phyloP scores from a whole-genome alignment of 2,797 vertebrate genomes.

The Adrianichthys oophorus region DNA sequence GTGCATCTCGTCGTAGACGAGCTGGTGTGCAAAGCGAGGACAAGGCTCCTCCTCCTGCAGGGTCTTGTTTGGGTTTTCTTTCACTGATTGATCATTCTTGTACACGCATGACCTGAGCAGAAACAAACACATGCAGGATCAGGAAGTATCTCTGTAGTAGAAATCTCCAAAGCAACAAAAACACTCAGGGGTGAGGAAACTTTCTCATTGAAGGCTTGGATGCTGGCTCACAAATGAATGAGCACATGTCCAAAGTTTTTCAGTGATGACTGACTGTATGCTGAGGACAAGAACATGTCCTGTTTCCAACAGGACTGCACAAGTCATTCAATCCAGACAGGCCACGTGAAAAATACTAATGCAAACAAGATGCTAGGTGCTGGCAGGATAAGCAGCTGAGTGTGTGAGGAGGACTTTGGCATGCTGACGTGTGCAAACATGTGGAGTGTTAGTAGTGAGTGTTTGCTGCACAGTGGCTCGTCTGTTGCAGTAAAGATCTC shows the following conservation, averaged over 20 bases:
- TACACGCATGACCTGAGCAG: constrained; percentile 80
- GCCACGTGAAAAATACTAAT: not conserved
- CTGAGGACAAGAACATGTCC: too few species aligned
- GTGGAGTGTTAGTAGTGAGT: not conserved
- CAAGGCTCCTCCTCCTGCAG: constrained; percentile 97
- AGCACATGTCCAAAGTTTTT: too few species aligned
- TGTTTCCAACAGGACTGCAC: too few species aligned
- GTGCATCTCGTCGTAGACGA: constrained; percentile 97
- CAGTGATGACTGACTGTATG: too few species aligned
- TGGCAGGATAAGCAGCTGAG: constrained; percentile 10
- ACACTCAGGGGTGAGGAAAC: too few species aligned
- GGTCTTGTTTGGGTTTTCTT: constrained; percentile 92
- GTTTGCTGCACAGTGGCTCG: constrained; percentile 12
- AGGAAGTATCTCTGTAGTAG: not conserved
- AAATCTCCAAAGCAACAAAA: too few species aligned
- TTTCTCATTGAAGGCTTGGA: too few species aligned
- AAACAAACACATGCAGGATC: constrained; percentile 4
- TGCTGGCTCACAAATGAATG: too few species aligned
- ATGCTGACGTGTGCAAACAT: constrained; percentile 6
- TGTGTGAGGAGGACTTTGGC: constrained; percentile 6
- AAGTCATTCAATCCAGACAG: too few species aligned
- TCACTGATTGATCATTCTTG: constrained; percentile 97
- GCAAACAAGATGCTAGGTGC: constrained; percentile 35
- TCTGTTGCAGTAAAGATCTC: constrained; percentile 27
- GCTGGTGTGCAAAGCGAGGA: constrained; percentile 96